These are phyloP conservation scores for Micromesistius poutassou DNA, from an alignment of 2,797 vertebrate species.

Conservation along the genomic window DNA sequence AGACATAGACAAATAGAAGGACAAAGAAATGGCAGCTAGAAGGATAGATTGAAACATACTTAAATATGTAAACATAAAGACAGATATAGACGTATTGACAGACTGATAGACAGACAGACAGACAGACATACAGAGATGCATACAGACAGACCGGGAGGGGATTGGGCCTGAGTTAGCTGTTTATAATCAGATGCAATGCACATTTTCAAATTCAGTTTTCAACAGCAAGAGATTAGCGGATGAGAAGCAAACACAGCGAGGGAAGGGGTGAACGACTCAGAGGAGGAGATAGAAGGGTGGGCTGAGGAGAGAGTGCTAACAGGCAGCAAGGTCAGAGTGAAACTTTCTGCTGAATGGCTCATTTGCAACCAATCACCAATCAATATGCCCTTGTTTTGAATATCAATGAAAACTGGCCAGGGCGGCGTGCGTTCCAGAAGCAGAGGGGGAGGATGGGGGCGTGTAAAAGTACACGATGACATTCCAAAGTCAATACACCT, in stretches of 20 bases:
- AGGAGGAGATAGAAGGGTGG: conserved; percentile 14
- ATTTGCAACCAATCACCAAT: conserved; percentile 61
- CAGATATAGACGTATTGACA: background rate
- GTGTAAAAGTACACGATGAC: conserved; percentile 19
- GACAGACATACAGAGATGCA: background rate
- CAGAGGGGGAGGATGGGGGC: background rate
- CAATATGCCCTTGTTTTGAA: conserved; percentile 62
- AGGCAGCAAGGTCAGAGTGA: conserved; percentile 43
- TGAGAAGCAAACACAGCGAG: conserved; percentile 4
- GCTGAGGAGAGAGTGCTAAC: conserved; percentile 31
- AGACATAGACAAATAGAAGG: too few species aligned
- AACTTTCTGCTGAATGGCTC: conserved; percentile 58
- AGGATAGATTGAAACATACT: too few species aligned
- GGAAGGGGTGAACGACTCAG: conserved; percentile 11
- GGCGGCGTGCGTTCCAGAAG: conserved; percentile 34
- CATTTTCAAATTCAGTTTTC: conserved; percentile 18
- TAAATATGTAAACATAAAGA: background rate
- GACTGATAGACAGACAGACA: background rate
- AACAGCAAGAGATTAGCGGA: background rate
- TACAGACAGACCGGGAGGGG: background rate
- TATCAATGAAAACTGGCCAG: conserved; percentile 57
- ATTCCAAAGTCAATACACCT: conserved; percentile 30
- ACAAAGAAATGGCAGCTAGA: too few species aligned
- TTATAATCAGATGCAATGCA: background rate
- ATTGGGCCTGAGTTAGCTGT: background rate